These are phyloP conservation scores for Toxonevra muliebris DNA, from an alignment of 2,888 invertebrate genomes.

Conservation along the genomic window DNA sequence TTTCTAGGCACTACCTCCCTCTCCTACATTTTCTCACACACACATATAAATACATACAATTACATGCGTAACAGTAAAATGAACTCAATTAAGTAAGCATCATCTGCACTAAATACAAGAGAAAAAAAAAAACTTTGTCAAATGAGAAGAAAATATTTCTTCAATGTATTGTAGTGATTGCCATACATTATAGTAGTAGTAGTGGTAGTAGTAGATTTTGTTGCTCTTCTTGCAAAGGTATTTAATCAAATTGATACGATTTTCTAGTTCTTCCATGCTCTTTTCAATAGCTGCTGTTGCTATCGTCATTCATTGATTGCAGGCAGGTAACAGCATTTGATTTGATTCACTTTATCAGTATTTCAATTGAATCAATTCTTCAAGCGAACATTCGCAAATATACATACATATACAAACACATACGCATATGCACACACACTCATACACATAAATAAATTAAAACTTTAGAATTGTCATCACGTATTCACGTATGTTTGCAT, in stretches of 20 bases:
- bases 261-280: too few relatives aligned
- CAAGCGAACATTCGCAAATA: constrained; percentile 31
- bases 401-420: constrained; percentile 30
- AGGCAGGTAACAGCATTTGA: neutral
- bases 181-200: neutral
- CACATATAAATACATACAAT: too few relatives aligned
- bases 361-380: constrained; percentile 28
- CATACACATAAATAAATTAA: neutral
- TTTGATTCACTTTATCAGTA: constrained; percentile 20
- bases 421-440: constrained; percentile 10
- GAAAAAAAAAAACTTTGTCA: too few relatives aligned
- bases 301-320: too few relatives aligned
- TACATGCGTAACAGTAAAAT: too few relatives aligned
- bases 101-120: too few relatives aligned
- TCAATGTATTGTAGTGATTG: neutral
- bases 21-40: neutral
- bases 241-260: too few relatives aligned
- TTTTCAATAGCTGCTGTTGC: too few relatives aligned
- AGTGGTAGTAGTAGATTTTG: neutral
- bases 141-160: neutral
- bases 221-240: neutral
- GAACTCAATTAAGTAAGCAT: too few relatives aligned
- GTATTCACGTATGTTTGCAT: constrained; percentile 10
- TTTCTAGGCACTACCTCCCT: neutral
- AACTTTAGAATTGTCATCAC: constrained; percentile 26